Evolutionary conservation across 2,797 vertebrate genomes (phyloP), one percentile per base, ranked within the genome.

Genomic region (Clarias platycephalus): DNA sequence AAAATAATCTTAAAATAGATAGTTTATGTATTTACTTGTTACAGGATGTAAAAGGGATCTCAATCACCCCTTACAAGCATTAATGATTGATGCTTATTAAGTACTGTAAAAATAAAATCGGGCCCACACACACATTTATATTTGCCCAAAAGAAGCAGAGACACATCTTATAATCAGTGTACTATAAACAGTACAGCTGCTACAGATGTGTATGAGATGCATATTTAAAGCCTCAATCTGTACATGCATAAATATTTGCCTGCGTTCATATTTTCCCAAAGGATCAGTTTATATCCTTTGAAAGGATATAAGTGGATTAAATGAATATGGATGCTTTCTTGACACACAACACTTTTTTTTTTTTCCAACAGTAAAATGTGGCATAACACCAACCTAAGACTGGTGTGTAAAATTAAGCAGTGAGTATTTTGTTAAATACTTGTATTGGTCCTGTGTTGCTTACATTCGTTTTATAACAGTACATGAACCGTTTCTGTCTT

Each of bases 221-320:
- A 67, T 66, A 77, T 76, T 34, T 40, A 55, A 78, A 44, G 55
- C 49, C 53, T 75, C 26, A 24, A n/a, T 44, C 31, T 84, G 64
- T 18, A 53, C 82, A 70, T 79, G 83, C 64, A 78, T n/a, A 44
- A 67, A 77, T 67, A 68, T 67, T 77, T 78, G 58, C 67, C 58
- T 31, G 81, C 16, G 24, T 78, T 79, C 34, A 22, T 22, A 31
- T 34, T 68, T 37, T 62, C 53, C 26, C 44, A 75, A 74, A 83
- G 44, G 15, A 34, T 76, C 18, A 5, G 53, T 20, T 31, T 22
- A n/a, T n/a, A 15, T 62, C 49, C 28, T n/a, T 58, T 40, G 18
- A 71, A 16, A 57, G 74, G 18, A 53, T 20, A 20, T 0, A 44
- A n/a, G 81, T 22, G 57, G 20, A 82, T 31, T 16, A 16, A 40